Conservation (phyloP, 2,113 vertebrate species). For the Ciconia maguari region DNA sequence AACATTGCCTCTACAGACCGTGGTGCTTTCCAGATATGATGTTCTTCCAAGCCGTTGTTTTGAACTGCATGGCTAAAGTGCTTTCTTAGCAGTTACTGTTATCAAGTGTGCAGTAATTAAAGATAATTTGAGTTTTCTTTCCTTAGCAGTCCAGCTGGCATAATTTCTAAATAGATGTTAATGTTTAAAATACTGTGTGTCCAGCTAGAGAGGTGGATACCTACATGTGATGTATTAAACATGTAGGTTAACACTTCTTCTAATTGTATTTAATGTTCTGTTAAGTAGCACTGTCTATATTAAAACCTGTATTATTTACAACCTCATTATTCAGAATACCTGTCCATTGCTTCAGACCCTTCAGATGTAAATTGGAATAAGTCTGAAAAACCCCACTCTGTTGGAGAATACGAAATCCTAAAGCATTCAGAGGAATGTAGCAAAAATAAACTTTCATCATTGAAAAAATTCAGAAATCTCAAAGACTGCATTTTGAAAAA, state of each 20-base stretch:
- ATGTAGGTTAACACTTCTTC: not conserved
- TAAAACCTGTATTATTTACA: not conserved
- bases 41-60: not conserved
- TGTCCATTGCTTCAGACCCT: not conserved
- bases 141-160: not conserved
- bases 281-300: not conserved
- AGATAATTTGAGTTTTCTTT: not conserved
- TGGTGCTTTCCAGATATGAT: not conserved
- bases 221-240: not conserved
- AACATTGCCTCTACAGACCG: not conserved
- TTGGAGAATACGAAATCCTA: not conserved
- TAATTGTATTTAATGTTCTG: not conserved
- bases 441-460: not conserved
- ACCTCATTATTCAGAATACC: not conserved
- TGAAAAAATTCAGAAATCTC: not conserved
- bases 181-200: not conserved
- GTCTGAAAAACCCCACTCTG: not conserved
- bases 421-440: not conserved
- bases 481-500: not conserved
- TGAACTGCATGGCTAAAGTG: not conserved
- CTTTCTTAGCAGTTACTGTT: not conserved
- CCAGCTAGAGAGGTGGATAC: not conserved
- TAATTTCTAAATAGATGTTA: not conserved
- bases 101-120: not conserved
- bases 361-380: not conserved